Percentiles rank a stretch among this genome's conserved stretches.
Evolutionary conservation across 2,113 vertebrate genomes (phyloP).

Genomic region (Ameiurus melas): DNA sequence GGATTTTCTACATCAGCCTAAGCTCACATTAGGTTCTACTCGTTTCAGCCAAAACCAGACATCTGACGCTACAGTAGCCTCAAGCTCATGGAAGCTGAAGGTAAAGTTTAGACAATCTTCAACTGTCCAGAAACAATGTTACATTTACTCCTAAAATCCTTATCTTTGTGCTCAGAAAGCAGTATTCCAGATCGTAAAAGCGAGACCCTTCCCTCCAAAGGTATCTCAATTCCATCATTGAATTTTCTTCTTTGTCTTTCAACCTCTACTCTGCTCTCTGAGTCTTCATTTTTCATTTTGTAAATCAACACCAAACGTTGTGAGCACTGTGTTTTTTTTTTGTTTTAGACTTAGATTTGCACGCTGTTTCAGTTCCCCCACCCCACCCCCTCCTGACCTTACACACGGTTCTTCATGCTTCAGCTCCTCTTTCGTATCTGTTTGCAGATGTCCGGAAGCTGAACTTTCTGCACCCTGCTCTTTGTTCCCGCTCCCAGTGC

Average conservation of each 20-base stretch:
- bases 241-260: neutral
- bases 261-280: neutral
- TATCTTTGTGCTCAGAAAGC: neutral
- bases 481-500: neutral
- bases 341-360: conserved; percentile 11
- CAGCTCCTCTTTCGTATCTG: neutral
- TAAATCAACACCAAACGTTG: neutral
- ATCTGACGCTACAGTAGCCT: neutral
- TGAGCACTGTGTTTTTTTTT: neutral
- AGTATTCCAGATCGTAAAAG: neutral
- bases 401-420: neutral
- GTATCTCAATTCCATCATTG: neutral
- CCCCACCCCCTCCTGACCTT: neutral
- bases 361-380: neutral
- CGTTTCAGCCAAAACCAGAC: neutral
- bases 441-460: conserved; percentile 3
- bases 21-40: neutral
- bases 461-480: neutral
- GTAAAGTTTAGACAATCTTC: neutral
- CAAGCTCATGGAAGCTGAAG: neutral
- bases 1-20: neutral
- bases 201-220: no score
- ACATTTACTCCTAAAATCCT: neutral
- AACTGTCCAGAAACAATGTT: neutral
- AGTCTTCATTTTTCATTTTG: neutral